phyloP scores from a whole-genome alignment of 1,140 invertebrate species.

The Drosophila obscura region DNA sequence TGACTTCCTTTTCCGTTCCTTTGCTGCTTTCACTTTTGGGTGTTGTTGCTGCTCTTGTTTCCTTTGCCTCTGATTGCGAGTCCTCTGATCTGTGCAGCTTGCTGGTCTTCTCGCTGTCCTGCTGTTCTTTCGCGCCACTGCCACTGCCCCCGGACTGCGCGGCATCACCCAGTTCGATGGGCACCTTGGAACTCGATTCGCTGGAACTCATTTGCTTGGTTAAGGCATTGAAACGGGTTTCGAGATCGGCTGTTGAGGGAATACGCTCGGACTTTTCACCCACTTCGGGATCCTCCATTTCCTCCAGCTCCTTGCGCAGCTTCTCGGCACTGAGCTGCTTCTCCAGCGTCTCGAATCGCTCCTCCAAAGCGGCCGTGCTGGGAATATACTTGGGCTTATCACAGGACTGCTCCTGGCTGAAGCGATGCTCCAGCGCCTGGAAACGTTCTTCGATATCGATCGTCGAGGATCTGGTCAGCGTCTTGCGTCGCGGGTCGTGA shows the following conservation, averaged over 20 bases:
- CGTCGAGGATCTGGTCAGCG: slow-evolving; percentile 69
- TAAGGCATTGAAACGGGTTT: slow-evolving; percentile 68
- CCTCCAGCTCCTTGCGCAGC: slow-evolving; percentile 24
- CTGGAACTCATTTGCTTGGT: slow-evolving; percentile 64
- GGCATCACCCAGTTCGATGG: slow-evolving; percentile 43
- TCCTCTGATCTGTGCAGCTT: slow-evolving; percentile 37
- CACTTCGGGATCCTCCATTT: slow-evolving; percentile 11
- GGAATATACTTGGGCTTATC: slow-evolving; percentile 63
- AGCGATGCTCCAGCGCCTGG: slow-evolving; percentile 60
- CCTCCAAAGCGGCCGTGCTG: slow-evolving; percentile 68
- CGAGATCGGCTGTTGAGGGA: slow-evolving; percentile 69
- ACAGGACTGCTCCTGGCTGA: slow-evolving; percentile 58
- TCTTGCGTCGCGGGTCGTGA: slow-evolving; percentile 68
- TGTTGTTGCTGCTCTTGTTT: slow-evolving; percentile 22
- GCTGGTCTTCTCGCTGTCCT: slow-evolving; percentile 36
- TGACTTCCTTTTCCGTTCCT: slow-evolving; percentile 1
- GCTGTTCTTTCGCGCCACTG: slow-evolving; percentile 28
- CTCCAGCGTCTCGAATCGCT: slow-evolving; percentile 66
- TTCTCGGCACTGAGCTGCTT: slow-evolving; percentile 66
- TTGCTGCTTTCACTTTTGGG: slow-evolving; percentile 25
- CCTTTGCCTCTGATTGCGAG: slow-evolving; percentile 16
- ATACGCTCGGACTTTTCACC: slow-evolving; percentile 52
- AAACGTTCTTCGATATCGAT: slow-evolving; percentile 80
- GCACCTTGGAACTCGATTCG: slow-evolving; percentile 48
- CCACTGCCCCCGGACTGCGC: slow-evolving; percentile 13